Conservation (phyloP, 2,113 vertebrate species). For the Crotalus tigris region DNA sequence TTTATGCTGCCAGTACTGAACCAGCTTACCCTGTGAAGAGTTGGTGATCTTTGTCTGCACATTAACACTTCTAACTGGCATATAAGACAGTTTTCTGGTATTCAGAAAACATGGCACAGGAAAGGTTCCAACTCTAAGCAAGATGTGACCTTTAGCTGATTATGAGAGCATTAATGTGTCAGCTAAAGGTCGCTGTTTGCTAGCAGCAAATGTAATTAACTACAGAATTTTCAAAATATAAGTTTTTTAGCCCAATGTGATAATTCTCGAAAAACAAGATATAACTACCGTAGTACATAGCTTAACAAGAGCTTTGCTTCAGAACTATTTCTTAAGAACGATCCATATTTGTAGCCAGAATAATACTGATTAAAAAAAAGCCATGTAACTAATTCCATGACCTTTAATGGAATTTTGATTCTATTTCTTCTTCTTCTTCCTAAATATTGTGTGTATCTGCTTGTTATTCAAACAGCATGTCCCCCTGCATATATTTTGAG, state of each 20-base stretch:
- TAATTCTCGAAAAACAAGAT: conserved; percentile 18
- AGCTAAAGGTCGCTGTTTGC: conserved; percentile 26
- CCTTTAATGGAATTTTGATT: neutral
- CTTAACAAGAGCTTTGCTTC: conserved; percentile 8
- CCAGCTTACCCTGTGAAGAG: neutral
- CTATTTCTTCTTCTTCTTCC: neutral
- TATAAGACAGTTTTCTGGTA: conserved; percentile 11
- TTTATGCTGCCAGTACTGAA: neutral
- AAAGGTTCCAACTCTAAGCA: neutral
- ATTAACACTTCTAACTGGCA: conserved; percentile 28
- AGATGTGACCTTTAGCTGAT: conserved; percentile 20
- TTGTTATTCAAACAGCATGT: neutral
- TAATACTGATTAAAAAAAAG: neutral
- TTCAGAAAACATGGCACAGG: neutral
- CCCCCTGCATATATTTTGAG: neutral
- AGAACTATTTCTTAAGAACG: neutral
- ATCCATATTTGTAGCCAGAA: neutral
- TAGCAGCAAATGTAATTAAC: conserved; percentile 20
- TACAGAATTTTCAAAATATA: conserved; percentile 32
- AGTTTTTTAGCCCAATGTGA: conserved; percentile 7
- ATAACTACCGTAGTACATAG: neutral
- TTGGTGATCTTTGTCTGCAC: conserved; percentile 23
- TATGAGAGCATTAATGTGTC: conserved; percentile 18
- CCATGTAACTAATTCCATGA: neutral
- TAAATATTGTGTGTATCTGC: neutral